phyloP scores from a whole-genome alignment of 2,113 vertebrate genomes.

The Gobius niger region DNA sequence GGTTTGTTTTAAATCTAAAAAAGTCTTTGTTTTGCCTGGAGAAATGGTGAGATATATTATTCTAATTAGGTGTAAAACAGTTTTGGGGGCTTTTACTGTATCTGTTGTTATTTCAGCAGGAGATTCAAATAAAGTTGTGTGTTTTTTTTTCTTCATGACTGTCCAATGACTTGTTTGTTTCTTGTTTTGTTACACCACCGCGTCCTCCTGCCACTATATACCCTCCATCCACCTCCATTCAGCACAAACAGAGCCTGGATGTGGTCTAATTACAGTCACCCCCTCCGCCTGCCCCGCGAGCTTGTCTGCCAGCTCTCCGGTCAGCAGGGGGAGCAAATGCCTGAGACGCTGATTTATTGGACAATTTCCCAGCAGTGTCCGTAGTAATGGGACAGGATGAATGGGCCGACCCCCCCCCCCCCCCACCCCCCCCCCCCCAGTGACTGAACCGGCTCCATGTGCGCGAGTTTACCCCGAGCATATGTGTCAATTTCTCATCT shows the following conservation, averaged over 20 bases:
- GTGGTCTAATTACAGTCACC: slow-evolving; percentile 42
- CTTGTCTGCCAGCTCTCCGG: slow-evolving; percentile 29
- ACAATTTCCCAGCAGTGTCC: slow-evolving; percentile 79
- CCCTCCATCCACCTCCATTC: neutral
- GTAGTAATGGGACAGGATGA: slow-evolving; percentile 80
- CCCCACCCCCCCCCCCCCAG: slow-evolving; percentile 70
- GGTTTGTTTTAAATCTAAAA: too few relatives aligned
- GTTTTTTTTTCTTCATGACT: too few relatives aligned
- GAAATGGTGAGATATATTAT: too few relatives aligned
- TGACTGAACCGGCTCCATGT: slow-evolving; percentile 65
- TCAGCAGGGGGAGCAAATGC: slow-evolving; percentile 58
- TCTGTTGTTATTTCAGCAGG: too few relatives aligned
- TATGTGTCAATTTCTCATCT: slow-evolving; percentile 33
- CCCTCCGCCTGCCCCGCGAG: slow-evolving; percentile 13
- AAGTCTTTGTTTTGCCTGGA: too few relatives aligned
- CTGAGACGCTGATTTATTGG: slow-evolving; percentile 81
- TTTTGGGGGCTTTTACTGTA: too few relatives aligned
- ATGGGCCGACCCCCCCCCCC: slow-evolving; percentile 75
- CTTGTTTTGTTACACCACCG: neutral
- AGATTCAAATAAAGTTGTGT: too few relatives aligned
- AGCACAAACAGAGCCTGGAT: neutral
- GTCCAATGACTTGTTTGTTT: too few relatives aligned
- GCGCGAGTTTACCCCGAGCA: slow-evolving; percentile 23
- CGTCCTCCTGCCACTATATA: neutral
- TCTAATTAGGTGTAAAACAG: too few relatives aligned